Conservation (phyloP, 2,113 vertebrate species). For the Atlantisia rogersi region DNA sequence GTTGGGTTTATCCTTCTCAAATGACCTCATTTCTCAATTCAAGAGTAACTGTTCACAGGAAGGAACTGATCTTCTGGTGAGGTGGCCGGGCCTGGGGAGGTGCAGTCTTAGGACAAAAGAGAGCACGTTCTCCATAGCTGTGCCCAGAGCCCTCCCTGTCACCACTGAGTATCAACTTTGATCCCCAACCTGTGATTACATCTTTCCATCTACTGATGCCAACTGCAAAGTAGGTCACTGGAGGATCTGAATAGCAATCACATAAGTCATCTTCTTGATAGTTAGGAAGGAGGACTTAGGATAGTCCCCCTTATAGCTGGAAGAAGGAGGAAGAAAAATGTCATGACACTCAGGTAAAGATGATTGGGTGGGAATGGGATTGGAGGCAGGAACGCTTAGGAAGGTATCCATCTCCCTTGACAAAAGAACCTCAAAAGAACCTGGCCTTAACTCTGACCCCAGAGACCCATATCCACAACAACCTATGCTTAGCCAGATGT, state of each 20-base stretch:
- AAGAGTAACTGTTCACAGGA: neutral
- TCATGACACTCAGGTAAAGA: neutral
- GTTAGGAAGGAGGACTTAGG: neutral
- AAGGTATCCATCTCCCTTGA: neutral
- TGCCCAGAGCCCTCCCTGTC: neutral
- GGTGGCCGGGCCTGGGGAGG: neutral
- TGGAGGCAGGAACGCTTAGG: neutral
- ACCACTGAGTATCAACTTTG: neutral
- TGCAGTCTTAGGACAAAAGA: neutral
- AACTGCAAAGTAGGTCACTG: neutral
- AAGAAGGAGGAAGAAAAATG: neutral
- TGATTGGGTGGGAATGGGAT: neutral
- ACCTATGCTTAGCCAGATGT: neutral
- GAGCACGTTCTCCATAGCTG: neutral
- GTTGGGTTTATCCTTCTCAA: neutral
- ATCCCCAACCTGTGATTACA: neutral
- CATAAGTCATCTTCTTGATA: neutral
- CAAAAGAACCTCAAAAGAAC: neutral
- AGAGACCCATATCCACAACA: neutral
- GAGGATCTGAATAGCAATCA: neutral
- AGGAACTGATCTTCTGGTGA: neutral
- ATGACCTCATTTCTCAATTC: neutral
- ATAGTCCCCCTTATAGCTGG: neutral
- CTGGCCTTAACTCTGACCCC: neutral
- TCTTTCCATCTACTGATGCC: slow-evolving; percentile 9